Base-by-base conservation (phyloP, 2,797 vertebrate species). In the Liparis tanakae region DNA sequence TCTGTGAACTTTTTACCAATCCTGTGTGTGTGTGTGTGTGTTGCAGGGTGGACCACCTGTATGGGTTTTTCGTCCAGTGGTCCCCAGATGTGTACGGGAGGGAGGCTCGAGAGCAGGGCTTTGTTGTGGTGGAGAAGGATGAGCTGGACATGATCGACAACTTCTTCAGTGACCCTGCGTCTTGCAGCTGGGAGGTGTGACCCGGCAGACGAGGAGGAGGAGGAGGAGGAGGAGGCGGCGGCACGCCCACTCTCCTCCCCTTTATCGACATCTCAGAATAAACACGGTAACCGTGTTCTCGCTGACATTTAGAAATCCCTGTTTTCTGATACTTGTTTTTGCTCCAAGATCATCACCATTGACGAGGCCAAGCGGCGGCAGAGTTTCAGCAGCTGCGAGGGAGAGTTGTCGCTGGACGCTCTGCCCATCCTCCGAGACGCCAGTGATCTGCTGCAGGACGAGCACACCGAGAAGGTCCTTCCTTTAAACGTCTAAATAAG, bases 141-240 rank as follows among this genome's bases (percentile, higher is more conserved):
- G 97, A 99, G 74, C 95, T 99, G 85, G 95, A 97, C 86, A 98
- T 99, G 97, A 98, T 99, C 0, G 98, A 99, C 90, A 98, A 99
- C 92, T 99, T 99, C 93, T 99, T 98, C 92, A 96, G 97, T 72
- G 97, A 98, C 77, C 98, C 98, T 0, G 93, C 96, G 1, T 96
- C 97, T 30, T 97, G 98, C 87, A 98, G 97, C 91, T 99, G 98
- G 98, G 97, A 99, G 96, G 98, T 98, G 78, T 2, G 94, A 94
- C 13, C 17, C 56, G 53, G 12, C 1, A 18, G 9, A 48, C 37
- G 44, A 17, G 15, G 18, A 68, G 1, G n/a, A n/a, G n/a, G n/a
- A n/a, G n/a, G n/a, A n/a, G n/a, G n/a, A n/a, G n/a, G 44, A 17
- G 15, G 18, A 68, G 1, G n/a, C 6, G 4, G 12, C 12, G 4